A percentile compares a stretch with the other conserved stretches of the same genome.
Conservation (phyloP, 2,113 vertebrate genomes). For the Nanorana parkeri region DNA sequence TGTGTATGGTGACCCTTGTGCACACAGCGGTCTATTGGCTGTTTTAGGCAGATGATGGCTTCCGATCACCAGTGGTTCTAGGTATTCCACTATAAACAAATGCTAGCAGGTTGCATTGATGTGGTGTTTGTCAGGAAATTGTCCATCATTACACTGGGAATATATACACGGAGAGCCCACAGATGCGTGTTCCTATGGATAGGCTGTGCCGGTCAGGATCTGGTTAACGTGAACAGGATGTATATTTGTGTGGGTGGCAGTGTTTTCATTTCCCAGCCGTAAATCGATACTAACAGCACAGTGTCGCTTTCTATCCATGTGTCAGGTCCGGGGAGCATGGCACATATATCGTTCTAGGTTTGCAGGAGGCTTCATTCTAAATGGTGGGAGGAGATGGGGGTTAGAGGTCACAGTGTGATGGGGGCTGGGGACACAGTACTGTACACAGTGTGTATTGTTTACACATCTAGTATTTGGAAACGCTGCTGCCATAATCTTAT, state of each 20-base stretch:
- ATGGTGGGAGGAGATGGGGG: conserved; percentile 1
- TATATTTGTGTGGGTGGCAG: conserved; percentile 24
- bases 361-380: background rate
- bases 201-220: background rate
- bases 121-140: too few relatives aligned
- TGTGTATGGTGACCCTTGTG: too few relatives aligned
- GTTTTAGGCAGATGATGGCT: too few relatives aligned
- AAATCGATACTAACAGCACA: conserved; percentile 15
- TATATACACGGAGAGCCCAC: too few relatives aligned
- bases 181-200: too few relatives aligned
- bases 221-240: conserved; percentile 34
- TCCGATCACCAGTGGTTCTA: background rate
- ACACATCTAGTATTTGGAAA: background rate
- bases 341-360: background rate
- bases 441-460: conserved; percentile 21
- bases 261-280: conserved; percentile 8
- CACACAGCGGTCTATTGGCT: too few relatives aligned
- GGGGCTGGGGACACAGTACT: background rate
- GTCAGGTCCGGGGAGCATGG: background rate
- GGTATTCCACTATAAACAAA: background rate
- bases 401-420: background rate
- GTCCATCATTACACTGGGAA: too few relatives aligned
- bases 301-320: background rate
- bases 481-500: background rate
- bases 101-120: too few relatives aligned